Evolutionary conservation across 2,888 invertebrate genomes (phyloP), one percentile per base, ranked within the genome.

Genomic region (Hyles lineata): DNA sequence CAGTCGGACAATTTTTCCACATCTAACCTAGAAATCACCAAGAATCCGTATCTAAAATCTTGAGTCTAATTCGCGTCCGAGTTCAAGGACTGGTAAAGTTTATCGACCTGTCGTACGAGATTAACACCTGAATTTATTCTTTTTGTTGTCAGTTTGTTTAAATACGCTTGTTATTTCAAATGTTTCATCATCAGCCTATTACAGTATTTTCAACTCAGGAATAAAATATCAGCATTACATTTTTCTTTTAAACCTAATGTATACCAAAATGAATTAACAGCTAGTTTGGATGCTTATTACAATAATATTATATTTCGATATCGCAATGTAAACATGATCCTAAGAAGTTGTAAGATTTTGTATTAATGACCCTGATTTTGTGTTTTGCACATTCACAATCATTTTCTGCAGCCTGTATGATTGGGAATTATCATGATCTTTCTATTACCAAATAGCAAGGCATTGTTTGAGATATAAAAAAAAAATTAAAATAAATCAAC

Each of bases 21-120:
- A 21, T 17, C 23, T 67, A 67, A 67, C 23, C 50, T 67, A 17
- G 50, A 50, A 23, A 23, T 17, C 11, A 23, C 23, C 6, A 60
- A 6, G 17, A 60, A 29, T 23, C 60, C 17, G 15, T 60, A 23
- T 25, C 6, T 58, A n/a, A 58, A 21, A 58, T 21, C 21, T 43
- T 43, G 43, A 15, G 43, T 0, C 11, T 43, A 43, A 55, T n/a
- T n/a, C 5, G n/a, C n/a, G 19, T 19, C n/a, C 55, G 55, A 55
- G 55, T 55, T 55, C 55, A 55, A 55, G 55, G 55, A 19, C 55
- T 55, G n/a, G 55, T 55, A n/a, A 55, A n/a, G 55, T 55, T 55
- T 55, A 55, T 55, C n/a, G 55, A 55, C 55, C 55, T 55, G 55
- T n/a, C 55, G n/a, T 8, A 2, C 55, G 1, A 55, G n/a, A 55